Evolutionary conservation across 1,140 invertebrate species (phyloP).

Genomic region (Telenomus remus): DNA sequence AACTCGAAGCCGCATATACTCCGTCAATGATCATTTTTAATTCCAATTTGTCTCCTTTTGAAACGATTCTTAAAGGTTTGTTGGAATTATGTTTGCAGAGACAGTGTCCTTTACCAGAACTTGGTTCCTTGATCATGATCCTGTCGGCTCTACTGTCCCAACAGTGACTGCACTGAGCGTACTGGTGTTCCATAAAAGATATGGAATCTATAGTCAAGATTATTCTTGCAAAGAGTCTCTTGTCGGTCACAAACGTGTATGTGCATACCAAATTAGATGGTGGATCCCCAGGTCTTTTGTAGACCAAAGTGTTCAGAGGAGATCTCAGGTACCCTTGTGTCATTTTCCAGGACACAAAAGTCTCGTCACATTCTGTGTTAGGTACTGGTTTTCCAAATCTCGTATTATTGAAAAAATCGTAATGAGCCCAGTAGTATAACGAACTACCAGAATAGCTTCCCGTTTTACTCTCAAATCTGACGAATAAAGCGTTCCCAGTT

Average conservation of each 20-base stretch:
- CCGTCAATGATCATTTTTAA: constrained; percentile 87
- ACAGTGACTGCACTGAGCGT: constrained; percentile 86
- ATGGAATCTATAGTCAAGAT: constrained; percentile 83
- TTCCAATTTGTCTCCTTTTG: constrained; percentile 84
- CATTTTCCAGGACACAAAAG: constrained; percentile 86
- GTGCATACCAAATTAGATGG: constrained; percentile 83
- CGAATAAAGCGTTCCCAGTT: constrained; percentile 88
- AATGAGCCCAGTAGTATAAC: constrained; percentile 93
- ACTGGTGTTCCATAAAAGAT: constrained; percentile 85
- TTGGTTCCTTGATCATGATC: constrained; percentile 84
- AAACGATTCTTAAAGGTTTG: constrained; percentile 80
- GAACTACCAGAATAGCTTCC: constrained; percentile 92
- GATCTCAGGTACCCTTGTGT: constrained; percentile 83
- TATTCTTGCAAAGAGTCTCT: constrained; percentile 85
- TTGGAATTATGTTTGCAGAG: constrained; percentile 76
- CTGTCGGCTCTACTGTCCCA: constrained; percentile 88
- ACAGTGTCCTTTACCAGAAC: constrained; percentile 74
- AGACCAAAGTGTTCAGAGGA: constrained; percentile 89
- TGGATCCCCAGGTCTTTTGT: constrained; percentile 82
- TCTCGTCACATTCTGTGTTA: constrained; percentile 88
- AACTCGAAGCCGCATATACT: constrained; percentile 86
- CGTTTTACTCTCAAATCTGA: constrained; percentile 91
- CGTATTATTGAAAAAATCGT: constrained; percentile 94
- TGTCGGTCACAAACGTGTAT: constrained; percentile 88
- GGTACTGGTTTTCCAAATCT: constrained; percentile 86